These are phyloP conservation scores for Alosa alosa DNA, from an alignment of 2,113 vertebrate genomes.

Conservation along the genomic window DNA sequence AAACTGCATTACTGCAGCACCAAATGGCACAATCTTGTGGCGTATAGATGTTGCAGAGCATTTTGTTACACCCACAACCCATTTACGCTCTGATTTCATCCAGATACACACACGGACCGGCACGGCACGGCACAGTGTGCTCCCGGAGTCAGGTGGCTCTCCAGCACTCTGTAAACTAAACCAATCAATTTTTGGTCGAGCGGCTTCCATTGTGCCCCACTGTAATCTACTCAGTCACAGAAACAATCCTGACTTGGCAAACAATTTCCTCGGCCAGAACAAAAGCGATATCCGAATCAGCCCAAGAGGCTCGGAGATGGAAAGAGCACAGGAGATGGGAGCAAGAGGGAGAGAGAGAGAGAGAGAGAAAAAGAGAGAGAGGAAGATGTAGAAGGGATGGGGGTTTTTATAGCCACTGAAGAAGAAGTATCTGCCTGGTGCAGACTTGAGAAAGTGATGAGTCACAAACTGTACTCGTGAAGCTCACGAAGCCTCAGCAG, in stretches of 20 bases:
- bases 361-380: background rate
- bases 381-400: background rate
- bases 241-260: conserved; percentile 12
- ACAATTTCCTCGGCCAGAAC: background rate
- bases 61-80: background rate
- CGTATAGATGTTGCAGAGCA: background rate
- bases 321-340: background rate
- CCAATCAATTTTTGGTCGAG: background rate
- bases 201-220: background rate
- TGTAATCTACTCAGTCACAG: conserved; percentile 10
- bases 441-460: background rate
- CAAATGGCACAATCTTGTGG: too few relatives aligned
- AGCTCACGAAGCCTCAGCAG: background rate
- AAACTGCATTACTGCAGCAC: too few relatives aligned
- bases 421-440: background rate
- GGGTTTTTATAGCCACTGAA: background rate
- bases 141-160: background rate
- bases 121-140: background rate
- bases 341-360: background rate
- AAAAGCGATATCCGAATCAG: background rate
- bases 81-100: too few relatives aligned
- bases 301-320: background rate
- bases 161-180: background rate
- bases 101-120: background rate
- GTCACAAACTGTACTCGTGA: background rate